Percentiles rank a stretch among this genome's conserved stretches.
phyloP scores from a whole-genome alignment of 2,888 invertebrate species.

The Monoplex corrugatus region DNA sequence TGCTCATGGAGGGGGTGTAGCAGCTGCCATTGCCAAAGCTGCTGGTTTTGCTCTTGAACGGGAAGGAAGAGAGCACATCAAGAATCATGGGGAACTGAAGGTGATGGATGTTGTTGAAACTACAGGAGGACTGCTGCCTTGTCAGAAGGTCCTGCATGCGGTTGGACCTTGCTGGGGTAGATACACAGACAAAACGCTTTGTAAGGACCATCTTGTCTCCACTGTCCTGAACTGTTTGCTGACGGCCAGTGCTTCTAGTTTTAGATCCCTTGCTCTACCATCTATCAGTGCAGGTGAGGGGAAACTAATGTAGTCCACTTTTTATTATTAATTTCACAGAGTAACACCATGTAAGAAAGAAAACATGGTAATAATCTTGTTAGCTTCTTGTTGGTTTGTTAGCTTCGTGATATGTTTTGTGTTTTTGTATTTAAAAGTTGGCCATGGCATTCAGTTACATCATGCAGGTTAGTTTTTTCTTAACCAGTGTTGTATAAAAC shows the following conservation, averaged over 20 bases:
- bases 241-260: neutral
- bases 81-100: neutral
- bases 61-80: constrained; percentile 43
- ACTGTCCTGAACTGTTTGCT: constrained; percentile 45
- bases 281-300: constrained; percentile 44
- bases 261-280: constrained; percentile 29
- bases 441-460: too few species aligned
- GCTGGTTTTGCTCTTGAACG: constrained; percentile 47
- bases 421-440: too few species aligned
- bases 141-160: constrained; percentile 54
- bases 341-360: too few species aligned
- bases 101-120: constrained; percentile 50
- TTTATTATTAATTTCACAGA: neutral
- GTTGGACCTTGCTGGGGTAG: constrained; percentile 53
- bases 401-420: too few species aligned
- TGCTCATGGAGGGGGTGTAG: constrained; percentile 54
- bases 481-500: too few species aligned
- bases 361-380: too few species aligned
- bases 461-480: too few species aligned
- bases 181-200: constrained; percentile 47
- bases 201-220: neutral
- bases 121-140: constrained; percentile 47
- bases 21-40: constrained; percentile 47
- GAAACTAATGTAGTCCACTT: neutral
- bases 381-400: too few species aligned